Evolutionary conservation across 1,140 invertebrate species (phyloP).

Genomic region (Brevipalpus yothersi): DNA sequence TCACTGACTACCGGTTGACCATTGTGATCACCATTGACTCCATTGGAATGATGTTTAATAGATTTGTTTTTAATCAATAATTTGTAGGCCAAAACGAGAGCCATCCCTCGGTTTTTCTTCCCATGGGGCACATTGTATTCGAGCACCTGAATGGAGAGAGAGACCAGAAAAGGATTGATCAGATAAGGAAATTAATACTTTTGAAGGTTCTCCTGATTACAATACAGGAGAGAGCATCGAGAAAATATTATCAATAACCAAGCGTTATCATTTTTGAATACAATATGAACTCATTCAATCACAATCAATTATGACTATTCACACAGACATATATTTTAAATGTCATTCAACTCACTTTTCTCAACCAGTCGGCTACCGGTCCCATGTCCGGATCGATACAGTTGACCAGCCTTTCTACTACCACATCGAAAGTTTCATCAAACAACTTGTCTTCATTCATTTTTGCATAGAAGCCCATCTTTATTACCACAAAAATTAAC

Average conservation of each 20-base stretch:
- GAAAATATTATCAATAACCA: too few species aligned
- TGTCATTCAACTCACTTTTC: background rate
- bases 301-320: too few species aligned
- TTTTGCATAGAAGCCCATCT: too few species aligned
- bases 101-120: slow-evolving; percentile 38
- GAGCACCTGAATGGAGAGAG: slow-evolving; percentile 18
- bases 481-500: too few species aligned
- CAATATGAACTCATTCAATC: too few species aligned
- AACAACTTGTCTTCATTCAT: background rate
- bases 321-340: too few species aligned
- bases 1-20: slow-evolving; percentile 23
- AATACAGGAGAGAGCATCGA: too few species aligned
- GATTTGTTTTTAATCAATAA: slow-evolving; percentile 29
- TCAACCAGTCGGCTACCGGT: background rate
- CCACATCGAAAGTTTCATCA: background rate
- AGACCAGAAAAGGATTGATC: background rate
- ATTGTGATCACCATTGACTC: slow-evolving; percentile 24
- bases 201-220: background rate
- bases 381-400: background rate
- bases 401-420: background rate
- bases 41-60: slow-evolving; percentile 27
- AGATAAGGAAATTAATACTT: background rate
- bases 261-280: too few species aligned
- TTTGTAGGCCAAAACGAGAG: slow-evolving; percentile 48
- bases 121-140: slow-evolving; percentile 28